Evolutionary conservation across 2,888 invertebrate genomes (phyloP).

Genomic region (Polia nebulosa): DNA sequence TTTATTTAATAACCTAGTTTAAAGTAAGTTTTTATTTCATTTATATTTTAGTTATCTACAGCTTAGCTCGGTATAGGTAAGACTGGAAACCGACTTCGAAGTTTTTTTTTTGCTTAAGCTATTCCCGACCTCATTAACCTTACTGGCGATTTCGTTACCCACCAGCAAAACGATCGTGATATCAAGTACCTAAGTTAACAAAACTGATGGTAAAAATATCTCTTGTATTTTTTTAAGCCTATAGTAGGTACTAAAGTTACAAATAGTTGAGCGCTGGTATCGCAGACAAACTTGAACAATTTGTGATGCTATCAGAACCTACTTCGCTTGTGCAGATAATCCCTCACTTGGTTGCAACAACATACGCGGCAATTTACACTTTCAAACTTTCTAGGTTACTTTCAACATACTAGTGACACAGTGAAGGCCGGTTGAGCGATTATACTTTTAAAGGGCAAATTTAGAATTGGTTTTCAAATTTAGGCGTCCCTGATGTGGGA

Average conservation of each 20-base stretch:
- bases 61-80: no score
- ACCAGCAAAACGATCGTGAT: slow-evolving; percentile 4
- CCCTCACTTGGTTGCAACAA: slow-evolving; percentile 33
- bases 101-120: slow-evolving; percentile 16
- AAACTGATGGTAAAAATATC: not conserved
- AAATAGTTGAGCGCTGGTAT: not conserved
- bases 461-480: no score
- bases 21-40: not conserved
- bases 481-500: no score
- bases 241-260: not conserved
- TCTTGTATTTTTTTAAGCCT: not conserved
- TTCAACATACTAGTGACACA: no score
- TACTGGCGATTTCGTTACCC: slow-evolving; percentile 14
- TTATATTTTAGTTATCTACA: not conserved
- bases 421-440: no score
- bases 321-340: slow-evolving; percentile 13
- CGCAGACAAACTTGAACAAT: slow-evolving; percentile 9
- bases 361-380: slow-evolving; percentile 5
- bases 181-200: no score
- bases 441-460: no score
- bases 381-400: slow-evolving; percentile 3
- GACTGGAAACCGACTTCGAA: not conserved
- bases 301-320: not conserved
- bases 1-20: not conserved
- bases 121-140: slow-evolving; percentile 13